phyloP scores from a whole-genome alignment of 1,140 invertebrate species.

The Bombus waltoni region DNA sequence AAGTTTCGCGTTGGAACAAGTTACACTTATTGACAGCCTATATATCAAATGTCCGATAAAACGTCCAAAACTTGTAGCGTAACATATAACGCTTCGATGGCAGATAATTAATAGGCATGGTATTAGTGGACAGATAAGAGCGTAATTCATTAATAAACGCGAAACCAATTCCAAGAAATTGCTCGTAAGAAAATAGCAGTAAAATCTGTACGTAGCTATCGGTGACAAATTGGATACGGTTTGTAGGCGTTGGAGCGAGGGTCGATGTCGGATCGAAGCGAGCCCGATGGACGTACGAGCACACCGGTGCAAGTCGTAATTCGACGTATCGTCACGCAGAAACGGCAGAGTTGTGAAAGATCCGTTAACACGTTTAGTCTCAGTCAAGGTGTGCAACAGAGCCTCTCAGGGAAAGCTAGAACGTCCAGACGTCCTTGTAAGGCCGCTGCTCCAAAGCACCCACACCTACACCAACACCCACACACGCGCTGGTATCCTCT shows the following conservation, averaged over 20 bases:
- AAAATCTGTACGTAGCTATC: not conserved
- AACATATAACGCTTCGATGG: too few relatives aligned
- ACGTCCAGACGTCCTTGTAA: conserved; percentile 66
- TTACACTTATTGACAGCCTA: too few relatives aligned
- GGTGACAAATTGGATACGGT: not conserved
- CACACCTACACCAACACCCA: conserved; percentile 53
- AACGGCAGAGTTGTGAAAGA: conserved; percentile 40
- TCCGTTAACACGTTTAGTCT: conserved; percentile 55
- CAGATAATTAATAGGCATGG: too few relatives aligned
- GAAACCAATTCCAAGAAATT: not conserved
- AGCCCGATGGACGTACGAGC: too few relatives aligned
- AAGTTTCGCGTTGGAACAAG: too few relatives aligned
- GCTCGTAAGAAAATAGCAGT: not conserved
- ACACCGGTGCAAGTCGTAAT: not conserved
- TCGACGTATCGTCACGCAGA: conserved; percentile 14
- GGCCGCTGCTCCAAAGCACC: conserved; percentile 66
- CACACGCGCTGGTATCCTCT: not conserved
- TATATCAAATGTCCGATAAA: too few relatives aligned
- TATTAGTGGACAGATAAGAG: too few relatives aligned
- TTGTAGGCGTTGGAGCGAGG: not conserved
- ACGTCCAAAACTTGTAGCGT: too few relatives aligned
- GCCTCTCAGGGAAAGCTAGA: conserved; percentile 57
- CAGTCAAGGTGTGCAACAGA: conserved; percentile 39
- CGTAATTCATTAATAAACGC: too few relatives aligned
- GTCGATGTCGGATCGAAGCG: not conserved